phyloP scores from a whole-genome alignment of 2,888 invertebrate species.

The Keiferia lycopersicella region DNA sequence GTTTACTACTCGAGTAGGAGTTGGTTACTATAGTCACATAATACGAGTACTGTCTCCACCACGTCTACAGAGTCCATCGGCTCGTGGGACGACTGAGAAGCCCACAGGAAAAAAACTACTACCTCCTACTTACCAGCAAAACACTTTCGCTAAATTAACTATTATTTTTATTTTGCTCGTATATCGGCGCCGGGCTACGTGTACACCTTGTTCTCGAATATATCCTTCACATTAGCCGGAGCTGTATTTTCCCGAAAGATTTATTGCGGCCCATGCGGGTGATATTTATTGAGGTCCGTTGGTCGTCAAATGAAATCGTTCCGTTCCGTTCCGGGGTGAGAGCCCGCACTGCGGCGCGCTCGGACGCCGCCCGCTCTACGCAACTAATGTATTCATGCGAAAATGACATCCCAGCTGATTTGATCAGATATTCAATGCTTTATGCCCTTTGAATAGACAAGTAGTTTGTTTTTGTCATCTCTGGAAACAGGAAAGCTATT shows the following conservation, averaged over 20 bases:
- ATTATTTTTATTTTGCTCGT: too few species aligned
- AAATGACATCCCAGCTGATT: neutral
- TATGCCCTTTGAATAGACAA: slow-evolving; percentile 9
- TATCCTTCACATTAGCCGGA: slow-evolving; percentile 6
- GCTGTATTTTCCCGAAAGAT: neutral
- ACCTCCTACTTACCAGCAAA: neutral
- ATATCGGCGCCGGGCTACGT: neutral
- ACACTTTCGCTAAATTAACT: too few species aligned
- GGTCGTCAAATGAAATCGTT: neutral
- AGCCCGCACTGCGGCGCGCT: neutral
- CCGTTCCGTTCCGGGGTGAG: neutral
- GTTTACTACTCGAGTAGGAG: neutral
- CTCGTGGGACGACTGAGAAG: too few species aligned
- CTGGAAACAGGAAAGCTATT: neutral
- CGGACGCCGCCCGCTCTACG: neutral
- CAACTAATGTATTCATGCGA: neutral
- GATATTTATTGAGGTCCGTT: slow-evolving; percentile 6
- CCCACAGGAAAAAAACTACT: too few species aligned
- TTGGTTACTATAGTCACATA: too few species aligned
- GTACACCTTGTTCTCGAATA: neutral
- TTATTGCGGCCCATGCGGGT: slow-evolving; percentile 8
- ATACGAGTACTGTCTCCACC: too few species aligned
- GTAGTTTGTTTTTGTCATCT: slow-evolving; percentile 1
- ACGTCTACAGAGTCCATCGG: too few species aligned
- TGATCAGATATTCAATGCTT: slow-evolving; percentile 6